Percentiles rank a stretch among this genome's conserved stretches.
Evolutionary conservation across 1,140 invertebrate species (phyloP).

Genomic region (Drosophila eugracilis): DNA sequence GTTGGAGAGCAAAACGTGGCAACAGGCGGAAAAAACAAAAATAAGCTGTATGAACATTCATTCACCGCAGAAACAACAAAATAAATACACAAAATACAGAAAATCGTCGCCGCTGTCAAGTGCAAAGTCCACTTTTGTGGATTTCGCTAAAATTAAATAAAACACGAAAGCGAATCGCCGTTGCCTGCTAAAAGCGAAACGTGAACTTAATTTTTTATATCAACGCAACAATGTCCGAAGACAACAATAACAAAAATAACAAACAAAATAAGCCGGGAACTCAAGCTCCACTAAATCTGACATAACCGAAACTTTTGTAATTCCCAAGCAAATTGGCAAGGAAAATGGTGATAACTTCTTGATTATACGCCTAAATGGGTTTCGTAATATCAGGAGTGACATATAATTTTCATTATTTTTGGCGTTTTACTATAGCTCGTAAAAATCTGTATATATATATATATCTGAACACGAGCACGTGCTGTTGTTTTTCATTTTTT

Average conservation of each 20-base stretch:
- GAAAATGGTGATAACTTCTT: slow-evolving; percentile 27
- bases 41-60: slow-evolving; percentile 51
- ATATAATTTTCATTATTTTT: slow-evolving; percentile 9
- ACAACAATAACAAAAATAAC: too few relatives aligned
- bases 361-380: slow-evolving; percentile 39
- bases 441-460: too few relatives aligned
- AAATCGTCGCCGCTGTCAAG: slow-evolving; percentile 47
- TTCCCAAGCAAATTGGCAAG: background rate
- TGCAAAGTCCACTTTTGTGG: slow-evolving; percentile 75
- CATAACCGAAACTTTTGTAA: slow-evolving; percentile 31
- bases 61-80: slow-evolving; percentile 61
- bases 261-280: slow-evolving; percentile 25
- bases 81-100: slow-evolving; percentile 17
- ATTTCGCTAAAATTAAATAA: slow-evolving; percentile 80
- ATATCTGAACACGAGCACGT: too few relatives aligned
- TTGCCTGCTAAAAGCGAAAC: slow-evolving; percentile 54
- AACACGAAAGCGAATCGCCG: slow-evolving; percentile 60
- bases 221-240: slow-evolving; percentile 28
- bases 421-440: slow-evolving; percentile 20
- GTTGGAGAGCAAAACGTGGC: slow-evolving; percentile 72
- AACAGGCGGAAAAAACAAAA: slow-evolving; percentile 53
- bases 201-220: slow-evolving; percentile 65
- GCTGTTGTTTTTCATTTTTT: slow-evolving; percentile 19
- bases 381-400: slow-evolving; percentile 30
- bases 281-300: slow-evolving; percentile 5